Percentiles rank a stretch among this genome's conserved stretches.
These are phyloP conservation scores for Synergus laeviventris DNA, from an alignment of 2,888 invertebrate genomes.

Conservation along the genomic window DNA sequence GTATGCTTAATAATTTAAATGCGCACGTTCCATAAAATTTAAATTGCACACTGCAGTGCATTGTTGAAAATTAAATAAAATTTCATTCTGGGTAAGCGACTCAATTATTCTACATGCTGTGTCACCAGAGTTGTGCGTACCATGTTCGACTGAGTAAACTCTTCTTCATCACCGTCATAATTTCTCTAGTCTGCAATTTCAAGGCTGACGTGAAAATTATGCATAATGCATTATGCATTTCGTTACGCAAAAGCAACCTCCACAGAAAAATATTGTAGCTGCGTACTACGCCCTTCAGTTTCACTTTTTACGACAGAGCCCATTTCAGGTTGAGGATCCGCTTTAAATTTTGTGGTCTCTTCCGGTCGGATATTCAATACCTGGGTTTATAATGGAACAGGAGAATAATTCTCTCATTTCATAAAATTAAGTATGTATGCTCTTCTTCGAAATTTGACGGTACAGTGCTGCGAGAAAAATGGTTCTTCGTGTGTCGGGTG, in stretches of 20 bases:
- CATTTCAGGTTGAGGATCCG: not conserved
- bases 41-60: not conserved
- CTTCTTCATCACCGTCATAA: conserved; percentile 15
- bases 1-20: too few relatives aligned
- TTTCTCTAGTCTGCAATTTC: conserved; percentile 23
- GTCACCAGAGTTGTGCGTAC: not conserved
- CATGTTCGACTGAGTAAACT: not conserved
- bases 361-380: not conserved
- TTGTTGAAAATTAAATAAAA: not conserved
- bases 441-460: not conserved
- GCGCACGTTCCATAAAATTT: not conserved
- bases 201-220: conserved; percentile 44
- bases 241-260: conserved; percentile 47
- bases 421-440: not conserved
- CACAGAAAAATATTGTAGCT: conserved; percentile 16
- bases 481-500: not conserved
- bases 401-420: not conserved
- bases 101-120: not conserved
- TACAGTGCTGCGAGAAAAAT: not conserved
- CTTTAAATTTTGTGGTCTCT: not conserved
- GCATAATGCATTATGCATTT: conserved; percentile 57
- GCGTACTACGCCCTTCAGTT: conserved; percentile 27
- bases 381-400: not conserved
- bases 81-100: not conserved
- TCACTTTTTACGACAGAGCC: conserved; percentile 23